Conservation (phyloP, 2,797 vertebrate genomes). For the Liasis olivaceus region DNA sequence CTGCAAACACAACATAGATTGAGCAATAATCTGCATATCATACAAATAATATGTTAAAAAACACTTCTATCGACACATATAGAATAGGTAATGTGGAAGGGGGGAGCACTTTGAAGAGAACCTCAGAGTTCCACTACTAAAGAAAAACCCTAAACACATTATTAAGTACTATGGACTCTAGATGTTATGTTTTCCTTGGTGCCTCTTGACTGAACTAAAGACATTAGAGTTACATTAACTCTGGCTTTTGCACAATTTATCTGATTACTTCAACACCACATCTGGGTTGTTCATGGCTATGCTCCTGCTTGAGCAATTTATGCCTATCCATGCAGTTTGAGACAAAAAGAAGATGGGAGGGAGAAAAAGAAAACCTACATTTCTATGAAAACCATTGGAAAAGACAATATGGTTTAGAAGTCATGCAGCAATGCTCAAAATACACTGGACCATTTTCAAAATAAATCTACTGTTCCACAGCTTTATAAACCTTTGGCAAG, state of each 20-base stretch:
- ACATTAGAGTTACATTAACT: not conserved
- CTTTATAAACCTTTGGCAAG: not conserved
- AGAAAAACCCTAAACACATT: not conserved
- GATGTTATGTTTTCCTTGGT: not conserved
- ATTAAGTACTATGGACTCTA: not conserved
- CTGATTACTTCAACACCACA: not conserved
- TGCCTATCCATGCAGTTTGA: not conserved
- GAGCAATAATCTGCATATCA: not conserved
- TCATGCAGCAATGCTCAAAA: not conserved
- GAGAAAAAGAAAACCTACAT: not conserved
- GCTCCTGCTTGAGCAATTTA: not conserved
- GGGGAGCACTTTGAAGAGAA: not conserved
- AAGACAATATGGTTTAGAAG: not conserved
- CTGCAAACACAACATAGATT: not conserved
- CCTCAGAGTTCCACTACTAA: not conserved
- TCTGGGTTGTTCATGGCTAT: not conserved
- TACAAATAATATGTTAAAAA: not conserved
- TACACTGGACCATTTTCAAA: not conserved
- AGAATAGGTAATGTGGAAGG: not conserved
- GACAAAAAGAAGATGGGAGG: not conserved
- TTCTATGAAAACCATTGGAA: not conserved
- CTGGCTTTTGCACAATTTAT: conserved; percentile 19
- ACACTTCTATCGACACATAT: not conserved
- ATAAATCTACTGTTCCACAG: not conserved
- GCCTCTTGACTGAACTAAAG: not conserved